Base-by-base conservation (phyloP, 2,797 vertebrate genomes). In the Macropodus opercularis region DNA sequence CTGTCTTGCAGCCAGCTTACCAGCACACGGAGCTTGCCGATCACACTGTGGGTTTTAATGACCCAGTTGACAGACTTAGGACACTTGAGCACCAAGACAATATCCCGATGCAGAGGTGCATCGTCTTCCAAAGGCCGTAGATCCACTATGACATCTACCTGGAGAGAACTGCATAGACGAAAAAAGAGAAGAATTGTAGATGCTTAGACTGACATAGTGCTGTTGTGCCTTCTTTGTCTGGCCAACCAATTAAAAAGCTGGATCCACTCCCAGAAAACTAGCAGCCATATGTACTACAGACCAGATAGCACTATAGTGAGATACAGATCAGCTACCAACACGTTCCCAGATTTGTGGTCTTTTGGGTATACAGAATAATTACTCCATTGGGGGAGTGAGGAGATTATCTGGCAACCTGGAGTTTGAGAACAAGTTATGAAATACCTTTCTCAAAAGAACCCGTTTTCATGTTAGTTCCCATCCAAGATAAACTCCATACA, bases 71-170 rank as follows among this genome's bases (percentile, higher is more conserved):
- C 96, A 14, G 93, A 90, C 85, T 95, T 96, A 58, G 90, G 81
- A 49, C 96, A 98, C 83, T 95, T 98, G 63, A 99, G 95, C 79
- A 99, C 84, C 83, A 99, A 86, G 34, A 94, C 79, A 0, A 98
- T 70, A 44, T 96, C 89, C 42, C 92, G 94, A 58, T 90, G 83
- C 79, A 98, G 88, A 8, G 69, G 90, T 31, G 55, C 31, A 7
- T 90, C 89, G 8, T 90, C 91, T 44, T 84, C 93, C 73, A 93
- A 83, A 47, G 96, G 94, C 79, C 91, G 92, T 50, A 99, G 89
- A 74, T 98, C 96, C 86, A 98, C 91, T 2, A 94, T 91, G 85
- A 99, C 96, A 58, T 99, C 97, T 89, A 99, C 96, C 94, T 98
- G 96, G 92, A 98, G 95, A 74, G 94, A 91, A 62, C 97, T 99